Evolutionary conservation across 53 echinoderm and acorn worm species (phyloP).

Genomic region (Arbacia lixula): DNA sequence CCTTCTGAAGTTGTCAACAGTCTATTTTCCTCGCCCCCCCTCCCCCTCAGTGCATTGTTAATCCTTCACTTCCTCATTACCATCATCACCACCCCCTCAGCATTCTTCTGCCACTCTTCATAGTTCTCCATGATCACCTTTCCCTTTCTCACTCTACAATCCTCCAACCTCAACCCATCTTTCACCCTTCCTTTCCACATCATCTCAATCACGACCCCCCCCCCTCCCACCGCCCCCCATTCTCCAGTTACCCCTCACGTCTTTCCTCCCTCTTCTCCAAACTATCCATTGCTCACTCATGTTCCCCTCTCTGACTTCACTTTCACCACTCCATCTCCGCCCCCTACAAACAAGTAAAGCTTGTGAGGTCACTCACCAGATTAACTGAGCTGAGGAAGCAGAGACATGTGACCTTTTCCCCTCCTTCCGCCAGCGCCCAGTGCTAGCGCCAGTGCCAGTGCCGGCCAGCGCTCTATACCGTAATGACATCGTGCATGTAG

Average conservation of each 20-base stretch:
- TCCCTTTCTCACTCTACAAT: neutral
- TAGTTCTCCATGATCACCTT: neutral
- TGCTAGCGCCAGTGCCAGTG: no score
- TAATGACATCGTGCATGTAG: no score
- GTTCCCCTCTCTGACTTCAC: neutral
- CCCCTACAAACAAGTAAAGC: neutral
- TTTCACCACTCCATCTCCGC: neutral
- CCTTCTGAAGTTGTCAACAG: neutral
- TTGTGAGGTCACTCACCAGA: slow-evolving; percentile 1
- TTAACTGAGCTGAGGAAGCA: neutral
- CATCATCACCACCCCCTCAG: neutral
- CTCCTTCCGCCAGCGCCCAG: neutral
- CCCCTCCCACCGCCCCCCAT: neutral
- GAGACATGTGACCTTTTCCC: slow-evolving; percentile 31
- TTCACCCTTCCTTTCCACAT: neutral
- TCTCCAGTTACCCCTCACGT: neutral
- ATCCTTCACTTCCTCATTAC: neutral
- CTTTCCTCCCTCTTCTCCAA: slow-evolving; percentile 11
- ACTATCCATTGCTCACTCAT: no score
- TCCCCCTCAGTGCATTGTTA: neutral
- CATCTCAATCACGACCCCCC: neutral
- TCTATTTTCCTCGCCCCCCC: neutral
- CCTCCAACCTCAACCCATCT: neutral
- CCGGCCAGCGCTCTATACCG: no score
- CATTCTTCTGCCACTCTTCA: neutral